phyloP scores from a whole-genome alignment of 2,888 invertebrate genomes.

The Campopleginae sp. region DNA sequence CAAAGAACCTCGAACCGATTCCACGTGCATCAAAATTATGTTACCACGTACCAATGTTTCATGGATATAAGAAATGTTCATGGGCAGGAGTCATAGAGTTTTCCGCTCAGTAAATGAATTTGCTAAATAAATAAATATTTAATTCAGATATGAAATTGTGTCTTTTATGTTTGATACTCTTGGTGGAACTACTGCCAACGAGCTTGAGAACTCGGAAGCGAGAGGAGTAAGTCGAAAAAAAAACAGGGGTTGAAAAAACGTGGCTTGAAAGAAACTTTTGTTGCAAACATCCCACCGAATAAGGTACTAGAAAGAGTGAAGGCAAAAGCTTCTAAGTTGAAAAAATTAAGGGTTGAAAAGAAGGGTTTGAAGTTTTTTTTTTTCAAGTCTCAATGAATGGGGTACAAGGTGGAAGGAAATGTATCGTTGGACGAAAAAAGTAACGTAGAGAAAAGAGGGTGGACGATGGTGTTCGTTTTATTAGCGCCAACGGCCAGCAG shows the following conservation, averaged over 20 bases:
- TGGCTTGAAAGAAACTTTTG: slow-evolving; percentile 15
- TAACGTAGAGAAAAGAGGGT: slow-evolving; percentile 37
- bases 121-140: not conserved
- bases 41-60: not conserved
- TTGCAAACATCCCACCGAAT: slow-evolving; percentile 9
- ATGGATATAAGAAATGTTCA: not conserved
- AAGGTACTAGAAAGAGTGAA: slow-evolving; percentile 14
- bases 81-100: not conserved
- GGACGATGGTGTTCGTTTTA: slow-evolving; percentile 77
- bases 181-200: not conserved
- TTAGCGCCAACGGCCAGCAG: slow-evolving; percentile 81
- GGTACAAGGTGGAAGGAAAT: slow-evolving; percentile 15
- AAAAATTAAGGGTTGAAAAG: slow-evolving; percentile 22
- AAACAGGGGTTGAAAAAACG: slow-evolving; percentile 7
- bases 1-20: not conserved
- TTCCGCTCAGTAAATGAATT: not conserved
- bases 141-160: not conserved
- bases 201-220: not conserved
- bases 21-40: slow-evolving; percentile 28
- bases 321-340: slow-evolving; percentile 36
- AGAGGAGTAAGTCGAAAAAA: slow-evolving; percentile 19
- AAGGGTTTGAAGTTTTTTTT: slow-evolving; percentile 25
- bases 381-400: slow-evolving; percentile 36
- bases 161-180: not conserved
- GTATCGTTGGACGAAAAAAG: slow-evolving; percentile 53